Evolutionary conservation across 1,140 invertebrate species (phyloP).

Genomic region (Latrodectus geometricus): DNA sequence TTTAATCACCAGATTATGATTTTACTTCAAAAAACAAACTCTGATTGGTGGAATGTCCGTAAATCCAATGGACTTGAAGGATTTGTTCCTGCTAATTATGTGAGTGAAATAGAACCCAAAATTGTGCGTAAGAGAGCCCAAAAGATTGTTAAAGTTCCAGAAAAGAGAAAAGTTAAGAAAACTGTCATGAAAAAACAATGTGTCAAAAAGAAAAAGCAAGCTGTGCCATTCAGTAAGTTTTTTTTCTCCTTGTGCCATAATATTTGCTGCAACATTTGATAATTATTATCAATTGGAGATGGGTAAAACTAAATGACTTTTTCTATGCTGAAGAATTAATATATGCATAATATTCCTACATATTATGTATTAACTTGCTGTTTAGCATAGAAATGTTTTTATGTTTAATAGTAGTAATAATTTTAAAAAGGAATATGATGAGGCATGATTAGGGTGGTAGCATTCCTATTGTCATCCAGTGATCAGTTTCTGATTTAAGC

Average conservation of each 20-base stretch:
- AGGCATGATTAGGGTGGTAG: too few relatives aligned
- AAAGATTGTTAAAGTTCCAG: constrained; percentile 84
- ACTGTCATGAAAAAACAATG: constrained; percentile 76
- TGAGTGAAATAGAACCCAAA: constrained; percentile 91
- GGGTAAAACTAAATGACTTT: too few relatives aligned
- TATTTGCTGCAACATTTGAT: too few relatives aligned
- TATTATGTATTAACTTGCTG: too few relatives aligned
- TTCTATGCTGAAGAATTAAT: too few relatives aligned
- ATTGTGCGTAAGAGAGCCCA: constrained; percentile 84
- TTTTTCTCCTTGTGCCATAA: neutral
- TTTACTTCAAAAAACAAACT: constrained; percentile 92
- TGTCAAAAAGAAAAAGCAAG: constrained; percentile 62
- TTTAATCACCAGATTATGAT: constrained; percentile 78
- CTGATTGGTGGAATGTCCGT: constrained; percentile 98
- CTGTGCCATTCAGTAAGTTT: constrained; percentile 53
- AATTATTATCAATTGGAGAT: too few relatives aligned
- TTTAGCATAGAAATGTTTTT: too few relatives aligned
- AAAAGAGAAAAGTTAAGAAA: constrained; percentile 87
- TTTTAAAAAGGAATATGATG: too few relatives aligned
- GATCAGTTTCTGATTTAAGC: too few relatives aligned
- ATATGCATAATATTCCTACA: too few relatives aligned
- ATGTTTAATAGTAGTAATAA: too few relatives aligned
- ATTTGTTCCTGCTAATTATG: constrained; percentile 98
- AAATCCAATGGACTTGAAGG: constrained; percentile 92
- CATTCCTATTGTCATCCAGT: too few relatives aligned